Evolutionary conservation across 2,888 invertebrate genomes (phyloP).

Genomic region (Parascotia fuliginaria): DNA sequence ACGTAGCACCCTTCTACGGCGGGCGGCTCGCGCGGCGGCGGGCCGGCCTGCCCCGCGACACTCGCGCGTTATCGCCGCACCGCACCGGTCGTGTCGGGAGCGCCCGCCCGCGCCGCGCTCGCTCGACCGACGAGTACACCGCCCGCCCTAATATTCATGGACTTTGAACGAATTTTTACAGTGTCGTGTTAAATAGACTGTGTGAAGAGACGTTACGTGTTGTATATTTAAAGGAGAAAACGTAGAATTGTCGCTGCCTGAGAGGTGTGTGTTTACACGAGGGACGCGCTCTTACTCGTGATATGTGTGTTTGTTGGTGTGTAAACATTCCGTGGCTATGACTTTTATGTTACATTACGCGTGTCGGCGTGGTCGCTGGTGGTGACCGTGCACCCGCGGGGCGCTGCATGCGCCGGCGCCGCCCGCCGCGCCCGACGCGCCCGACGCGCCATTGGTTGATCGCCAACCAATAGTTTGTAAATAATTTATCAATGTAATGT

Average conservation of each 20-base stretch:
- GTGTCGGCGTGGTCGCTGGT: no score
- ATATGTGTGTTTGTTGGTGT: no score
- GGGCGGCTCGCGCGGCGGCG: conserved; percentile 7
- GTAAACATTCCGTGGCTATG: no score
- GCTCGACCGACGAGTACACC: neutral
- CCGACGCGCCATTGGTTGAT: conserved; percentile 30
- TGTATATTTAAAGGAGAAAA: no score
- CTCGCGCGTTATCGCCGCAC: conserved; percentile 5
- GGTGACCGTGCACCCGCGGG: no score
- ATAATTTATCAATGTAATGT: conserved; percentile 8
- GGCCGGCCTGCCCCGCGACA: conserved; percentile 13
- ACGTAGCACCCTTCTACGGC: conserved; percentile 7
- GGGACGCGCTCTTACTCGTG: no score
- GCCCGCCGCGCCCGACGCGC: neutral
- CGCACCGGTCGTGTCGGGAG: no score
- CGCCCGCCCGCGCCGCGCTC: no score
- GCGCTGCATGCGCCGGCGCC: neutral
- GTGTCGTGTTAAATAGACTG: neutral
- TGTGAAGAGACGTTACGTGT: neutral
- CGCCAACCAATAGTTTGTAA: conserved; percentile 34
- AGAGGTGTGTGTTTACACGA: no score
- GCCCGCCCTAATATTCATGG: neutral
- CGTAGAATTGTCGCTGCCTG: no score
- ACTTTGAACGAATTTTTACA: neutral
- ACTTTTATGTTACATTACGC: no score